Base-by-base conservation (phyloP, 1,140 invertebrate species). In the Bicyclus anynana region DNA sequence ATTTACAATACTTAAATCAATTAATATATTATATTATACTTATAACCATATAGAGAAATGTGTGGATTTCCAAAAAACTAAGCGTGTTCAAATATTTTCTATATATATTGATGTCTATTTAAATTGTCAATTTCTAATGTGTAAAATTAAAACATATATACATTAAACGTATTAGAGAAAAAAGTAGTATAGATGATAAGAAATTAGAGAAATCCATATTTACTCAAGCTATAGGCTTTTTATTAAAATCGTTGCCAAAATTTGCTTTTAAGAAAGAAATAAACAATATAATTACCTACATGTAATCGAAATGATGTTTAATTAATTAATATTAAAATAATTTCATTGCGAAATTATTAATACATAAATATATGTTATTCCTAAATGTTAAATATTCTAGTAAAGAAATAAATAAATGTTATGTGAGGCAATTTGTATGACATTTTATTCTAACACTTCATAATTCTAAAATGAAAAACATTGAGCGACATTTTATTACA, bases 41-140 rank as follows among this genome's bases (percentile, higher is more conserved):
- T 35, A 35, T n/a, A n/a, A n/a, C n/a, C 6, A 35, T 53, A 17
- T 46, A 62, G 37, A 53, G 65, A 59, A 59, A 52, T 65, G 65
- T 67, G 67, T 69, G 67, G 67, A 69, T 62, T 65, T 60, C 63
- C 63, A 69, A 60, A 59, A 55, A 57, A 50, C 55, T 58, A 61
- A 58, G 29, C 50, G 46, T 59, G 42, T 49, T 58, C 29, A 47
- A 61, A 16, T 51, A 37, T 27, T 49, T 35, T 50, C 37, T 44
- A 56, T 47, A 56, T 47, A 23, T 38, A 35, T 40, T 27, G 23
- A 47, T 26, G 44, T 47, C 21, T 47, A 46, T 48, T 49, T 50
- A 56, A 42, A 53, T 57, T 29, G 60, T 62, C 60, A 58, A 58
- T 62, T 57, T 53, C 35, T 17, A 50, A 21, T 40, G 29, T 4